Evolutionary conservation across 2,888 invertebrate genomes (phyloP).

Genomic region (Drymonia ruficornis): DNA sequence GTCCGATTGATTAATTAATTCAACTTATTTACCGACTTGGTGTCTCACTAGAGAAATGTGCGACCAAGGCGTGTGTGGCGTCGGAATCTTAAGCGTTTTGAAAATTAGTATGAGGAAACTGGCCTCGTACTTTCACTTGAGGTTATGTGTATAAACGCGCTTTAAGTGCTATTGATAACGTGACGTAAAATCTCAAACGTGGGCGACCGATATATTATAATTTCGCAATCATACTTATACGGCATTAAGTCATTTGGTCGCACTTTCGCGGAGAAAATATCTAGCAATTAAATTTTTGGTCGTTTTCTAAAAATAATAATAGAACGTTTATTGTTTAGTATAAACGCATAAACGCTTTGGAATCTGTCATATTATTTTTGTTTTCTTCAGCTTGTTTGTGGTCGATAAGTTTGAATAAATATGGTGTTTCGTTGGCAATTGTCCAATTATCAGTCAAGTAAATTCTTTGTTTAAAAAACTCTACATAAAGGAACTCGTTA

Average conservation of each 20-base stretch:
- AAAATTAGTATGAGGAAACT: constrained; percentile 79
- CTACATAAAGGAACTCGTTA: no score
- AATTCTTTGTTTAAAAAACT: no score
- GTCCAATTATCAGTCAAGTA: no score
- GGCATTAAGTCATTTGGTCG: constrained; percentile 18
- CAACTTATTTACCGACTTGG: constrained; percentile 72
- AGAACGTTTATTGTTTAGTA: background rate
- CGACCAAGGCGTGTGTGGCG: constrained; percentile 64
- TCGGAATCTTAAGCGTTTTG: constrained; percentile 79
- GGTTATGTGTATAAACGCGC: constrained; percentile 80
- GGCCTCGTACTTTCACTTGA: constrained; percentile 79
- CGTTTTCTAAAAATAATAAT: background rate
- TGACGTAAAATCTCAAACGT: constrained; percentile 69
- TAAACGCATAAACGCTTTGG: background rate
- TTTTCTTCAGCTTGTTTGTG: background rate
- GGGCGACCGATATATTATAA: constrained; percentile 37
- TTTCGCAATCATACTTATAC: constrained; percentile 31
- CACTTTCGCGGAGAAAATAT: constrained; percentile 2
- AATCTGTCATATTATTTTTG: background rate
- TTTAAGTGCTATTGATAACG: constrained; percentile 74
- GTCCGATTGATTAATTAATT: constrained; percentile 77
- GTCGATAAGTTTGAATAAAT: no score
- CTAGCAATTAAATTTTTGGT: background rate
- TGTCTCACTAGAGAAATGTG: constrained; percentile 77
- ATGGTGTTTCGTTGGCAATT: no score